A percentile compares a stretch with the other conserved stretches of the same genome.
Evolutionary conservation across 2,888 invertebrate genomes (phyloP).

Genomic region (Melieria picta): DNA sequence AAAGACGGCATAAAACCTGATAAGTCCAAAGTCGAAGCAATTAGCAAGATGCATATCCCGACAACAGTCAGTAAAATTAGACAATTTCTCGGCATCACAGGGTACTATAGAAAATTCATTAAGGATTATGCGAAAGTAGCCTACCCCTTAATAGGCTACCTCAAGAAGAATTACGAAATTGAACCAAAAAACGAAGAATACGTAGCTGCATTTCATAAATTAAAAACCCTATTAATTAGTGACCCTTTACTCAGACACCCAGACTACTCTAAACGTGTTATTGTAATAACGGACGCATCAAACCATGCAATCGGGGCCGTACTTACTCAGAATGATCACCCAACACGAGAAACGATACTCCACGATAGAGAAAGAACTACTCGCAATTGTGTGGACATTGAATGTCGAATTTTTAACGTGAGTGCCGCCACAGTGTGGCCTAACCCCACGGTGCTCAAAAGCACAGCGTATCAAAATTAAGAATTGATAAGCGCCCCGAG

Average conservation of each 20-base stretch:
- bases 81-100: slow-evolving; percentile 20
- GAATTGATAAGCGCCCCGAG: too few relatives aligned
- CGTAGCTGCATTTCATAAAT: slow-evolving; percentile 15
- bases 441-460: too few relatives aligned
- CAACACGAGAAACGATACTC: slow-evolving; percentile 6
- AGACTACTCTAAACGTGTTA: slow-evolving; percentile 36
- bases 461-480: too few relatives aligned
- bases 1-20: slow-evolving; percentile 18
- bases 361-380: slow-evolving; percentile 5
- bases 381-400: slow-evolving; percentile 6
- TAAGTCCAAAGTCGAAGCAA: slow-evolving; percentile 13
- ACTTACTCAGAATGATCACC: too few relatives aligned
- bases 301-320: slow-evolving; percentile 29
- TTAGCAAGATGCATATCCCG: slow-evolving; percentile 5
- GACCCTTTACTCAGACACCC: slow-evolving; percentile 17
- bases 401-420: too few relatives aligned
- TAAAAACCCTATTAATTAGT: slow-evolving; percentile 4
- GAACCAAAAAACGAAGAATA: neutral
- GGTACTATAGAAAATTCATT: slow-evolving; percentile 16
- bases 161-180: slow-evolving; percentile 10
- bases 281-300: slow-evolving; percentile 29
- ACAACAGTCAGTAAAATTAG: slow-evolving; percentile 14
- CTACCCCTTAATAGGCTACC: slow-evolving; percentile 4
- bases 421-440: too few relatives aligned
- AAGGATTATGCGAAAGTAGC: slow-evolving; percentile 12